A percentile compares a stretch with the other conserved stretches of the same genome.
These are phyloP conservation scores for Sitta carolinensis DNA, from an alignment of 2,797 vertebrate species.

Conservation along the genomic window DNA sequence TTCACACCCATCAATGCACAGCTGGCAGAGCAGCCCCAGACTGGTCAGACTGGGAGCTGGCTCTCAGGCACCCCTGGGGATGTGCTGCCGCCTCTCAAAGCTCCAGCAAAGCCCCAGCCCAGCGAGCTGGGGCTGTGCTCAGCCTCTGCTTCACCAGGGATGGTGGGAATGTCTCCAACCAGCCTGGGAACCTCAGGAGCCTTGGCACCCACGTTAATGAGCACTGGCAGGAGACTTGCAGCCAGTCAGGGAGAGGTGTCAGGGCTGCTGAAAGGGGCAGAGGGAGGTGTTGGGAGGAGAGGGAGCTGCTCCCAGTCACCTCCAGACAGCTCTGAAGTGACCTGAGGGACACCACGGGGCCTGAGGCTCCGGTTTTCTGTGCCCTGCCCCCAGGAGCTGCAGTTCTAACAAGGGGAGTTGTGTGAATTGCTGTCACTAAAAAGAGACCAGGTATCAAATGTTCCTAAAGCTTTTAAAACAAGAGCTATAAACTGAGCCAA, in stretches of 20 bases:
- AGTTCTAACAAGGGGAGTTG: not conserved
- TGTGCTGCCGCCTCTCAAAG: not conserved
- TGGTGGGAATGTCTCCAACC: not conserved
- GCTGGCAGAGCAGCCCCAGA: not conserved
- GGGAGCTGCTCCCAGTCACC: not conserved
- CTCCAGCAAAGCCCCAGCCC: not conserved
- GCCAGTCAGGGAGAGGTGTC: not conserved
- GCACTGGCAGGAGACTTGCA: constrained; percentile 5
- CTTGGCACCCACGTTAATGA: not conserved
- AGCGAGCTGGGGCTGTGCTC: not conserved
- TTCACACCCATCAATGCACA: not conserved
- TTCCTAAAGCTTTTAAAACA: not conserved
- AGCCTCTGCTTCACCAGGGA: not conserved
- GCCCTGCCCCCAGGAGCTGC: not conserved
- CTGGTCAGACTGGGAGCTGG: not conserved
- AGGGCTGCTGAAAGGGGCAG: not conserved
- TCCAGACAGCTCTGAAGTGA: not conserved
- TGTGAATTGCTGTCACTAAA: not conserved
- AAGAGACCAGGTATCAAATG: not conserved
- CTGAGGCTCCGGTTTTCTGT: not conserved
- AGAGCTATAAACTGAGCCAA: not conserved
- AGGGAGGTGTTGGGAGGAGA: not conserved
- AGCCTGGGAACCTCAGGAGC: not conserved
- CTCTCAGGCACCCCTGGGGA: not conserved
- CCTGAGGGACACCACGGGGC: not conserved